Evolutionary conservation across 2,888 invertebrate species (phyloP), one percentile per base, ranked within the genome.

Genomic region (Trichopoda pennipes): DNA sequence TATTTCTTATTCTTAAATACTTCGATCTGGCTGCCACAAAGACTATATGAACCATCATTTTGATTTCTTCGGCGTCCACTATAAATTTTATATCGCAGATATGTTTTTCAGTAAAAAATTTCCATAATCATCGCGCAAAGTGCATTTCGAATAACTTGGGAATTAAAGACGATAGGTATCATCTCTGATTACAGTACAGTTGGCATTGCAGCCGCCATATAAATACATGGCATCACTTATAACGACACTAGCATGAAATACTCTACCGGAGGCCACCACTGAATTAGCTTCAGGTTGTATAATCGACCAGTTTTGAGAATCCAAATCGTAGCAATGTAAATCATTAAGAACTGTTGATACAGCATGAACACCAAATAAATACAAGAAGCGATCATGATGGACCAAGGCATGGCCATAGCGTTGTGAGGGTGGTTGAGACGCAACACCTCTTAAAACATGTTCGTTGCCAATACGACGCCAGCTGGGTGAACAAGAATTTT

Each of bases 331-430:
- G n/a, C n/a, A n/a, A n/a, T n/a, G n/a, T n/a, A n/a, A n/a, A n/a
- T n/a, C n/a, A n/a, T n/a, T n/a, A n/a, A n/a, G n/a, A n/a, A n/a
- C 93, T 0, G 97, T 97, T 76, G 96, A 96, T 89, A 98, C 98
- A 0, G 98, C 97, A 14, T 98, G 96, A 8, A 98, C 98, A 0
- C 98, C 98, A 92, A 97, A 98, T 70, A 98, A 98, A 90, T 98
- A 98, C 0, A 98, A 92, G 87, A 97, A 96, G 3, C 97, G 92
- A 86, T 96, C 96, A 91, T 96, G 97, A 32, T 97, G 95, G 47
- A 97, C 95, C 98, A 98, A 98, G 14, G 97, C 97, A 92, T 98
- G 98, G 0, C 98, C 98, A 91, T 98, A 98, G 77, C 98, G 94
- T 12, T 98, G 94, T 51, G 98, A 96, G 1, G 97, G 97, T 9